A percentile compares a stretch with the other conserved stretches of the same genome.
Evolutionary conservation across 2,888 invertebrate genomes (phyloP).

Genomic region (Cotesia congregata): DNA sequence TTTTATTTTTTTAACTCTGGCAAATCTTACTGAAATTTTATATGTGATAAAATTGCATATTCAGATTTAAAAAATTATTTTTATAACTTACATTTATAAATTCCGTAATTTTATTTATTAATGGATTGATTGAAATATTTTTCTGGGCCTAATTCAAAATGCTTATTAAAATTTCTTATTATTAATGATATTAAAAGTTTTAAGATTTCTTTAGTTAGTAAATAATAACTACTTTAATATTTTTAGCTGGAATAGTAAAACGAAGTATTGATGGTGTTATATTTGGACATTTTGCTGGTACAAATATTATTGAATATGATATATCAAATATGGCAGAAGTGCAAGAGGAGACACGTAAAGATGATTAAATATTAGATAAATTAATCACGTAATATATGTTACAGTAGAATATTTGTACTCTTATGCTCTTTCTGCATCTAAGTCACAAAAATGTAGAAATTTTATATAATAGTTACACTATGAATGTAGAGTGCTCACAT

Average conservation of each 20-base stretch:
- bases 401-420: not conserved
- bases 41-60: too few species aligned
- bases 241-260: constrained; percentile 59
- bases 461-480: not conserved
- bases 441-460: not conserved
- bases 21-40: too few species aligned
- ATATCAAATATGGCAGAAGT: constrained; percentile 80
- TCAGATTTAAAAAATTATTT: too few species aligned
- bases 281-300: constrained; percentile 85
- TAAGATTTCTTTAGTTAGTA: not conserved
- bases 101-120: too few species aligned
- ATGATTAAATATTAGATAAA: constrained; percentile 5
- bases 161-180: too few species aligned
- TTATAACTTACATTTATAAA: too few species aligned
- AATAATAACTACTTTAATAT: constrained; percentile 19
- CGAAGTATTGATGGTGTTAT: constrained; percentile 71
- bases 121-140: too few species aligned
- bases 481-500: constrained; percentile 16
- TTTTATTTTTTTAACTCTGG: too few species aligned
- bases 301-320: constrained; percentile 80
- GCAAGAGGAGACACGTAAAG: constrained; percentile 18
- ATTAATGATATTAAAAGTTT: too few species aligned
- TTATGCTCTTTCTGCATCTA: not conserved
- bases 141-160: too few species aligned
- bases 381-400: constrained; percentile 1